Evolutionary conservation across 2,113 vertebrate species (phyloP).

Genomic region (Ageneiosus marmoratus): DNA sequence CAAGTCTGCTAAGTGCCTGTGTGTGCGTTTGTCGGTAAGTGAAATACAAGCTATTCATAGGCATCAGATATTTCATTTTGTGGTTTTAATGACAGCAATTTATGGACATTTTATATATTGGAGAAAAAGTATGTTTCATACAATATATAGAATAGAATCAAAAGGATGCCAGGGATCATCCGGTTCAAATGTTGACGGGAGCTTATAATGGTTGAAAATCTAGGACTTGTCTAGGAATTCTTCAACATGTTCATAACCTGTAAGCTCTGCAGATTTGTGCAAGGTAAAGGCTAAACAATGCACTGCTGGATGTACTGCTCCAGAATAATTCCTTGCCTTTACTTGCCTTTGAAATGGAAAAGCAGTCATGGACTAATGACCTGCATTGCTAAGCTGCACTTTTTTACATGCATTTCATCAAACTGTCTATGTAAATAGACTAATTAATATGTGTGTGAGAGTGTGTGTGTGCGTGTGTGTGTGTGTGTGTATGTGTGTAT

Average conservation of each 20-base stretch:
- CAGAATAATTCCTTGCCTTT: neutral
- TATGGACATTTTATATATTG: neutral
- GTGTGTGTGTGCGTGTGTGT: neutral
- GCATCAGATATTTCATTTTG: neutral
- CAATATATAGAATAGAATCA: neutral
- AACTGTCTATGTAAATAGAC: constrained; percentile 9
- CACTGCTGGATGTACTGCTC: neutral
- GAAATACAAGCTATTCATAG: neutral
- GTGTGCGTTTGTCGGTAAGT: neutral
- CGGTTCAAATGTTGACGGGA: neutral
- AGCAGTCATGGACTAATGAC: constrained; percentile 7
- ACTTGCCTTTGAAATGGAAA: constrained; percentile 1
- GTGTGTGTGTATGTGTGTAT: neutral
- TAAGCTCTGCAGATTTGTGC: neutral
- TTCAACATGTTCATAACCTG: neutral
- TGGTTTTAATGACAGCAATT: neutral
- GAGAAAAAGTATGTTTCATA: neutral
- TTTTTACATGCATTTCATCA: constrained; percentile 13
- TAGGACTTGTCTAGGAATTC: neutral
- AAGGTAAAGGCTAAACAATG: neutral
- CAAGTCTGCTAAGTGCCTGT: neutral
- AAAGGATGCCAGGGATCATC: neutral
- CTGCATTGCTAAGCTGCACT: neutral
- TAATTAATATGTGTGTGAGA: neutral
- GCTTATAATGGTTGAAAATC: neutral